phyloP scores from a whole-genome alignment of 2,888 invertebrate species.

The Lymantria monacha region DNA sequence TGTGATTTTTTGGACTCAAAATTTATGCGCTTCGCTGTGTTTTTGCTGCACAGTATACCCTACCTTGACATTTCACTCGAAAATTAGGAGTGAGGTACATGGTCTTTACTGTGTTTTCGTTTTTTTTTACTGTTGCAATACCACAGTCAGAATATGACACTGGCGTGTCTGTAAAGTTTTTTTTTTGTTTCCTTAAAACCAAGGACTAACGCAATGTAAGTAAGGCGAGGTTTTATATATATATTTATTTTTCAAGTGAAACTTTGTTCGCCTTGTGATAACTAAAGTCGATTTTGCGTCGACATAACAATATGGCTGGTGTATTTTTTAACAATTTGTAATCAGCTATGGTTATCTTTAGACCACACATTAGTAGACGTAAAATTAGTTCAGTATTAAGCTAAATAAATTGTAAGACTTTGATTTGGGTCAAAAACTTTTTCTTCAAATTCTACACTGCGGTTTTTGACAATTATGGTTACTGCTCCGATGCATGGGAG shows the following conservation, averaged over 20 bases:
- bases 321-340: no score
- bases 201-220: conserved; percentile 67
- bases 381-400: no score
- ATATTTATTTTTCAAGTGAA: neutral
- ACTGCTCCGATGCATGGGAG: no score
- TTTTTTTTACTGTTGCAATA: conserved; percentile 39
- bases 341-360: no score
- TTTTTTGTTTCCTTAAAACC: conserved; percentile 48
- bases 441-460: no score
- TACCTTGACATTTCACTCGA: conserved; percentile 79
- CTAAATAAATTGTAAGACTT: no score
- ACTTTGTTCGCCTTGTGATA: neutral
- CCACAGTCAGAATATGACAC: conserved; percentile 64
- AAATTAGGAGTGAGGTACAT: conserved; percentile 69
- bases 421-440: no score
- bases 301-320: no score
- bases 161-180: conserved; percentile 49
- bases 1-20: conserved; percentile 76
- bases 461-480: no score
- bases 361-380: no score
- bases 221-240: conserved; percentile 37
- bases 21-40: conserved; percentile 62
- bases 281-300: no score
- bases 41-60: conserved; percentile 70
- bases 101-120: conserved; percentile 45